Conservation (phyloP, 1,140 invertebrate species). For the Drosophila nigromelanica region DNA sequence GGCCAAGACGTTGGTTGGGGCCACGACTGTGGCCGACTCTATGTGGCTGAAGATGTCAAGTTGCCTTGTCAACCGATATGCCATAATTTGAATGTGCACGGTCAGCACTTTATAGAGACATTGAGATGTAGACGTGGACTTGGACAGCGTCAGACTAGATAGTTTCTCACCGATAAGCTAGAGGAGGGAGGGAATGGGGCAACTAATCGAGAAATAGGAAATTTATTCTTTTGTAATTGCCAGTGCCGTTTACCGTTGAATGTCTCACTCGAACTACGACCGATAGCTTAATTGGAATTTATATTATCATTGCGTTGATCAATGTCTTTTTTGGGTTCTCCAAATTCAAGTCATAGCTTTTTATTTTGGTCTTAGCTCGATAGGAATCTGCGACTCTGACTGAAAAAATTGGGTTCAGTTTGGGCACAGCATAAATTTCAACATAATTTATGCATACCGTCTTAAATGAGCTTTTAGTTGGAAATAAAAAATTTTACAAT, state of each 20-base stretch:
- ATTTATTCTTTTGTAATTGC: conserved; percentile 74
- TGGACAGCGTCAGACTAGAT: conserved; percentile 51
- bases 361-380: conserved; percentile 31
- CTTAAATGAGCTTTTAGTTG: conserved; percentile 63
- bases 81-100: conserved; percentile 74
- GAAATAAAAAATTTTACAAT: conserved; percentile 30
- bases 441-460: conserved; percentile 60
- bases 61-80: conserved; percentile 65
- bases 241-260: conserved; percentile 76
- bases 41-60: conserved; percentile 18
- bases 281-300: conserved; percentile 78
- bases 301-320: conserved; percentile 74
- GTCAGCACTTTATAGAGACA: conserved; percentile 74
- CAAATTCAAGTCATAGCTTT: conserved; percentile 19
- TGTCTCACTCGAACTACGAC: conserved; percentile 55
- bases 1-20: not conserved
- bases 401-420: no score
- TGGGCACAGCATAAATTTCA: conserved; percentile 55
- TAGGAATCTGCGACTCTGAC: conserved; percentile 41
- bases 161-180: conserved; percentile 73
- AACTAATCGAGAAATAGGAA: conserved; percentile 8
- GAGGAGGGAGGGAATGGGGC: not conserved
- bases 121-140: conserved; percentile 6
- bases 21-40: not conserved
- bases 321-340: conserved; percentile 46